phyloP scores from a whole-genome alignment of 1,140 invertebrate genomes.

The Holotrichia oblita region DNA sequence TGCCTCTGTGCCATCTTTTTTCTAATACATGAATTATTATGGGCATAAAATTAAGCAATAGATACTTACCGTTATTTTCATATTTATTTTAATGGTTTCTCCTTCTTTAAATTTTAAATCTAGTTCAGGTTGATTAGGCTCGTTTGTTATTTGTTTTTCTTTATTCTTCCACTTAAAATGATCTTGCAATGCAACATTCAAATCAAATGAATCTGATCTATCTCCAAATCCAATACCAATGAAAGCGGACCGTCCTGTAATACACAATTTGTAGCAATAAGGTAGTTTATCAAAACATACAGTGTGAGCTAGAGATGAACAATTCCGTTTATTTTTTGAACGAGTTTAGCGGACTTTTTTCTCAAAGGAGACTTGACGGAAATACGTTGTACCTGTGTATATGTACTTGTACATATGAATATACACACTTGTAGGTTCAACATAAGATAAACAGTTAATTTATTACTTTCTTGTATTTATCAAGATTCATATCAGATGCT shows the following conservation, averaged over 20 bases:
- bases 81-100: conserved; percentile 98
- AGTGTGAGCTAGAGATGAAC: too few relatives aligned
- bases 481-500: too few relatives aligned
- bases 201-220: conserved; percentile 98
- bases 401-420: too few relatives aligned
- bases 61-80: conserved; percentile 90
- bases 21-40: conserved; percentile 65
- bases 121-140: conserved; percentile 83
- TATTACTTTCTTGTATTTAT: too few relatives aligned
- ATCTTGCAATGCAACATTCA: conserved; percentile 98
- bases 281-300: too few relatives aligned
- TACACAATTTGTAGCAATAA: neutral
- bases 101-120: conserved; percentile 99
- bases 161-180: conserved; percentile 98
- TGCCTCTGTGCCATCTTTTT: conserved; percentile 86
- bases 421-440: too few relatives aligned
- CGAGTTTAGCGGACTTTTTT: too few relatives aligned
- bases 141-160: conserved; percentile 87
- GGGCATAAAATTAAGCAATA: conserved; percentile 34
- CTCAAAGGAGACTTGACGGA: too few relatives aligned
- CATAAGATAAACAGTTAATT: too few relatives aligned
- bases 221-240: conserved; percentile 98
- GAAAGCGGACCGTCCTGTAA: conserved; percentile 90
- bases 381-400: too few relatives aligned
- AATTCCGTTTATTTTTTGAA: too few relatives aligned